Percentiles rank a stretch among this genome's conserved stretches.
Conservation (phyloP, 2,888 invertebrate species). For the Beris chalybata region DNA sequence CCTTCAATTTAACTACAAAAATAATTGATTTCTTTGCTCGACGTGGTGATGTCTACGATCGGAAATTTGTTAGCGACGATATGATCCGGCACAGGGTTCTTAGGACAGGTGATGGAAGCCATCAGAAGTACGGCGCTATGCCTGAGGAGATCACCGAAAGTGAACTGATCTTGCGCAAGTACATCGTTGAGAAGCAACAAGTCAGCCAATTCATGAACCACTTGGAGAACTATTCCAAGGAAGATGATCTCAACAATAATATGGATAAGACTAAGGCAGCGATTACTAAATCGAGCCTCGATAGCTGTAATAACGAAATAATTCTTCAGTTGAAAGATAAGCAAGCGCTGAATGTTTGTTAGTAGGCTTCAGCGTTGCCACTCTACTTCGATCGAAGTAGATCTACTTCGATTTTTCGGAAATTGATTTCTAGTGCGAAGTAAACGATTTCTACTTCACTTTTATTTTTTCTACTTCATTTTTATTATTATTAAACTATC, state of each 20-base stretch:
- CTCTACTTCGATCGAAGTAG: too few species aligned
- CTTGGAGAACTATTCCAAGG: conserved; percentile 39
- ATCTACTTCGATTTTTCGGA: too few species aligned
- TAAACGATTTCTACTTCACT: too few species aligned
- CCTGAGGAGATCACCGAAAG: conserved; percentile 25
- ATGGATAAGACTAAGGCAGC: conserved; percentile 12
- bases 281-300: conserved; percentile 1
- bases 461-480: too few species aligned
- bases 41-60: conserved; percentile 59
- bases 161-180: conserved; percentile 40
- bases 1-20: conserved; percentile 65
- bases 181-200: conserved; percentile 43
- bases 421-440: too few species aligned
- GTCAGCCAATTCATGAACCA: conserved; percentile 41
- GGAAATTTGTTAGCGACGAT: conserved; percentile 50
- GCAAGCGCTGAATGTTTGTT: conserved; percentile 19
- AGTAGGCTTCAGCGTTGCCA: conserved; percentile 23
- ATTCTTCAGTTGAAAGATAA: conserved; percentile 20
- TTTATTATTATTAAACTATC: too few species aligned
- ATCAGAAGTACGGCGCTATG: conserved; percentile 57
- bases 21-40: conserved; percentile 67
- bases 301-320: conserved; percentile 33
- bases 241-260: conserved; percentile 42
- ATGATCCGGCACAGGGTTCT: conserved; percentile 60
- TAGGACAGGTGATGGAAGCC: conserved; percentile 68